Base-by-base conservation (phyloP, 2,113 vertebrate genomes). In the Lampris megalopsis region DNA sequence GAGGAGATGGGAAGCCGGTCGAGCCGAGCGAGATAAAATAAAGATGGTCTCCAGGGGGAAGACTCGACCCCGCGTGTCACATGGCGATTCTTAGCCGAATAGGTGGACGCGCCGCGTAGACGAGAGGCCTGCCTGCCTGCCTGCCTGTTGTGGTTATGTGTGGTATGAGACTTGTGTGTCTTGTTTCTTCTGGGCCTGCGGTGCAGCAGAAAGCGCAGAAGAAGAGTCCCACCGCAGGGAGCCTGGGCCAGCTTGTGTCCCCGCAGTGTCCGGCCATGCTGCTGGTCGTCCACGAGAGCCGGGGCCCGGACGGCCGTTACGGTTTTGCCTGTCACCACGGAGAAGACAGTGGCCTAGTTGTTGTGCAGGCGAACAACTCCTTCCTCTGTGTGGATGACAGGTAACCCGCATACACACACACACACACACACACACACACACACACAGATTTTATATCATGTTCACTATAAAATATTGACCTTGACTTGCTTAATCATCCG, bases 211-310 rank as follows among this genome's bases (percentile, higher is more conserved):
- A 73, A 50, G 49, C 53, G 35, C 68, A 37, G 57, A 85, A 60
- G 68, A 88, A 87, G 71, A 71, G 71, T 54, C 13, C 54, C 35
- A 65, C 86, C 57, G 68, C 91, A n/a, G 52, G 85, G 1, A 85
- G 88, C 74, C 67, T 94, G 83, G 82, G 87, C 56, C 92, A 92
- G 88, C 87, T 94, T 58, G 88, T 93, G 79, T 92, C 92, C 1
- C 85, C 71, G 1, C 84, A 90, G 77, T 86, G 76, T 83, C 91
- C 90, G 0, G 91, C 80, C 68, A 89, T 93, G 88, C 84, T 94
- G 59, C 75, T 94, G 80, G 72, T 87, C 3, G 74, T 92, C 2
- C 83, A 92, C 43, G 92, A 88, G 86, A 81, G 43, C 42, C 81
- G 43, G 24, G 59, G 70, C 11, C 36, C 81, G 0, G 86, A 79